phyloP scores from a whole-genome alignment of 2,888 invertebrate species.

The Stomorhina lunata region DNA sequence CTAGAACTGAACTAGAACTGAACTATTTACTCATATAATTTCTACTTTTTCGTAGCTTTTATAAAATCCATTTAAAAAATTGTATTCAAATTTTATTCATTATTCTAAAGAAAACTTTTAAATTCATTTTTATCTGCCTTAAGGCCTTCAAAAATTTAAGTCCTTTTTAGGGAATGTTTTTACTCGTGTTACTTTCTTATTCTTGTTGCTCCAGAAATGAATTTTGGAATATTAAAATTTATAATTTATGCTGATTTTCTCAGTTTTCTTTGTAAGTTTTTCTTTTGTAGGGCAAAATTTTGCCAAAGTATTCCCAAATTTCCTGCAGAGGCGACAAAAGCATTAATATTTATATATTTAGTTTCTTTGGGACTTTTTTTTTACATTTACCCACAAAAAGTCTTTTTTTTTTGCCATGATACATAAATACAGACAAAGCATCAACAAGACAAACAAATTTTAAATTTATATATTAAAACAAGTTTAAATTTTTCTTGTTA shows the following conservation, averaged over 20 bases:
- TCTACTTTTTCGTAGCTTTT: too few relatives aligned
- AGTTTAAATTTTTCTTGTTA: neutral
- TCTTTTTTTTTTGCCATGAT: too few relatives aligned
- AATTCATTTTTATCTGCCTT: too few relatives aligned
- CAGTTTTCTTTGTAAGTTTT: neutral
- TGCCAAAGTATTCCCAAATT: neutral
- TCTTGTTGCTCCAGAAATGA: conserved; percentile 38
- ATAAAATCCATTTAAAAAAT: neutral
- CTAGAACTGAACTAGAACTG: too few relatives aligned
- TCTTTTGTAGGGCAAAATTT: conserved; percentile 14
- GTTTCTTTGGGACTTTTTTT: neutral
- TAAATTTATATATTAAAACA: conserved; percentile 3
- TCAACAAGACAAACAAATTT: neutral
- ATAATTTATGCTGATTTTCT: conserved; percentile 12
- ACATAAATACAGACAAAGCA: too few relatives aligned
- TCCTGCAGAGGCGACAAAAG: conserved; percentile 29
- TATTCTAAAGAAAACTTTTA: too few relatives aligned
- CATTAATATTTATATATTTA: neutral
- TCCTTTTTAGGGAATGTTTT: too few relatives aligned
- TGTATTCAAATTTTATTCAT: conserved; percentile 20
- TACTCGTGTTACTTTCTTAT: conserved; percentile 25
- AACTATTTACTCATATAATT: too few relatives aligned
- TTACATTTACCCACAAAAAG: neutral
- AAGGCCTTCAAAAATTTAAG: too few relatives aligned
- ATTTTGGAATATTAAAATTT: conserved; percentile 31